Evolutionary conservation across 2,888 invertebrate species (phyloP).

Genomic region (Oscheius sp.): DNA sequence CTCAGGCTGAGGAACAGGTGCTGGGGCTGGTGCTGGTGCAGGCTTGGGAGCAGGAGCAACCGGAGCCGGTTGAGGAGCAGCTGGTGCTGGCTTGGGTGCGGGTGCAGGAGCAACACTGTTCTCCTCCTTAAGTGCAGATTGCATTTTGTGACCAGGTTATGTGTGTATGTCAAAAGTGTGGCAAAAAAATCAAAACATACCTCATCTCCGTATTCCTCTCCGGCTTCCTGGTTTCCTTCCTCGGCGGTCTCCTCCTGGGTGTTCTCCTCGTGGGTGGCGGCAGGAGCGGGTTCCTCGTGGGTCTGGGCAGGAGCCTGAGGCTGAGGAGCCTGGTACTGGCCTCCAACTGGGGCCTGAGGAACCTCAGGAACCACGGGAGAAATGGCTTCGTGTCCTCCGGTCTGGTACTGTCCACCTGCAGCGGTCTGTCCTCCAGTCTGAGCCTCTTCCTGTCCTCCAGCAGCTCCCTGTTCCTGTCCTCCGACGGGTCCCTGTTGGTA

Average conservation of each 20-base stretch:
- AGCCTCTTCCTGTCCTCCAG: conserved; percentile 9
- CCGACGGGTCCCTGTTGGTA: not conserved
- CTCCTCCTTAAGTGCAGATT: too few species aligned
- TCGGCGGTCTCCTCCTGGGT: conserved; percentile 11
- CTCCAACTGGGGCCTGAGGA: not conserved
- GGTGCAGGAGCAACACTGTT: not conserved
- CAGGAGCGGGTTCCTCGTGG: conserved; percentile 6
- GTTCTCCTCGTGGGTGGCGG: not conserved
- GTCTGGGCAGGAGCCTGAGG: conserved; percentile 6
- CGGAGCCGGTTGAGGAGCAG: conserved; percentile 5
- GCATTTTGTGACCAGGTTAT: too few species aligned
- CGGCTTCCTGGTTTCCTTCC: conserved; percentile 14
- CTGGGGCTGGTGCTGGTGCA: conserved; percentile 6
- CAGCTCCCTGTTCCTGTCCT: not conserved
- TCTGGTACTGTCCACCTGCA: conserved; percentile 10
- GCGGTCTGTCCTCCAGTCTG: conserved; percentile 4
- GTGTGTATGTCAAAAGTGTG: too few species aligned
- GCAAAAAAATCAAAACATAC: not conserved
- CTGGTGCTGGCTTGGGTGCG: conserved; percentile 15
- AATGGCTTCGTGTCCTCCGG: conserved; percentile 19
- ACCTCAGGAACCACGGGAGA: not conserved
- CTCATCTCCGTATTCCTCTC: conserved; percentile 20
- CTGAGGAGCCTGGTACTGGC: conserved; percentile 20
- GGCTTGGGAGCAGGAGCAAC: not conserved
- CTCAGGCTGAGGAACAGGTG: conserved; percentile 1